Evolutionary conservation across 2,888 invertebrate genomes (phyloP).

Genomic region (Polietes domitor): DNA sequence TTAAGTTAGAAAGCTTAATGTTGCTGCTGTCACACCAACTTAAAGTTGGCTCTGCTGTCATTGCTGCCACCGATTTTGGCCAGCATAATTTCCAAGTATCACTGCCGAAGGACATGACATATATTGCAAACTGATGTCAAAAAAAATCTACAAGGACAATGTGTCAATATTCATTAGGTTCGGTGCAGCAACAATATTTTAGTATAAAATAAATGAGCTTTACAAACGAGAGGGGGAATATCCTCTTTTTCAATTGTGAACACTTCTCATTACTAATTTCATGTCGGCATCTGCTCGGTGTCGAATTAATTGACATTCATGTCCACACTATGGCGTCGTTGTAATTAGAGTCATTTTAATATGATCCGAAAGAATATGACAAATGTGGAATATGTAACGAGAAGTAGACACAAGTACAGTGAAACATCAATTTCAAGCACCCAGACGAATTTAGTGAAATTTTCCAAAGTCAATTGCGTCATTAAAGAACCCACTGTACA

Average conservation of each 20-base stretch:
- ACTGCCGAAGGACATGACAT: not conserved
- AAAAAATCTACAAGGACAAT: not conserved
- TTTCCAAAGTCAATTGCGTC: too few species aligned
- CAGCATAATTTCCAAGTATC: not conserved
- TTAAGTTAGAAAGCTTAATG: not conserved
- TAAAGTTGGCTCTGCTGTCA: not conserved
- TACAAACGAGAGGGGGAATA: too few species aligned
- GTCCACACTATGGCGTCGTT: too few species aligned
- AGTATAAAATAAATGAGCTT: not conserved
- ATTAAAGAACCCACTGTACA: too few species aligned
- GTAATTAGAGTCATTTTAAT: not conserved
- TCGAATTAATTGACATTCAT: not conserved
- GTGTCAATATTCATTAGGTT: constrained; percentile 1
- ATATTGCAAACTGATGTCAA: not conserved
- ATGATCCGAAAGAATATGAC: too few species aligned
- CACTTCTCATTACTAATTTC: not conserved
- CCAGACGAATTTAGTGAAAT: too few species aligned
- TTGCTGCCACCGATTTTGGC: not conserved
- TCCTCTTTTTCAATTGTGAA: not conserved
- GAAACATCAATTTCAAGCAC: not conserved
- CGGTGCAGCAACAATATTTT: not conserved
- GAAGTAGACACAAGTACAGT: not conserved
- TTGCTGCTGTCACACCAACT: not conserved
- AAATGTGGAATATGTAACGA: too few species aligned
- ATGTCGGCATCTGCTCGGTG: not conserved